Percentiles rank a stretch among this genome's conserved stretches.
Evolutionary conservation across 2,797 vertebrate genomes (phyloP).

Genomic region (Rhabdomys pumilio): DNA sequence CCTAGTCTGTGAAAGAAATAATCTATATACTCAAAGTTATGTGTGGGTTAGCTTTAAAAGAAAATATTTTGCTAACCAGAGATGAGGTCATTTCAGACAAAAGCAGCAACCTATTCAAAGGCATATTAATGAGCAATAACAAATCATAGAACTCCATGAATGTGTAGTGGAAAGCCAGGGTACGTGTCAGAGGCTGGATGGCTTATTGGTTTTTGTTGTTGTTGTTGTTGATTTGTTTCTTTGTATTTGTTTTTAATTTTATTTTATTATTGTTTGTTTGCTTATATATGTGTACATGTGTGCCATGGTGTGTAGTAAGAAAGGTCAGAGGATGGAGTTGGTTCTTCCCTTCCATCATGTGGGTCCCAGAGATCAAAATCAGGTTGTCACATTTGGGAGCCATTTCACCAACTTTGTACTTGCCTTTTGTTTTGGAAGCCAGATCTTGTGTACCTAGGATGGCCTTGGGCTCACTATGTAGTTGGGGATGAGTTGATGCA

Average conservation of each 20-base stretch:
- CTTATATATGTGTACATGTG: neutral
- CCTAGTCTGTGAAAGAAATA: neutral
- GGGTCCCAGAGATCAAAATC: neutral
- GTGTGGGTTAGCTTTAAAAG: conserved; percentile 14
- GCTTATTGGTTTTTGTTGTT: neutral
- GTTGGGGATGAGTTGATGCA: neutral
- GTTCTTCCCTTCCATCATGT: neutral
- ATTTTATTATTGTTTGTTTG: neutral
- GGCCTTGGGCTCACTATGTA: neutral
- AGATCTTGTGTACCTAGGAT: neutral
- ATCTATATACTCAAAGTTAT: neutral
- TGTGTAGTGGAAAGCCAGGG: neutral
- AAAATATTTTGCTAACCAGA: conserved; percentile 46
- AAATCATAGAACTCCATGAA: neutral
- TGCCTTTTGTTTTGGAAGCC: neutral
- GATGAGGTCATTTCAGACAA: neutral
- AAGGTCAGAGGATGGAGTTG: neutral
- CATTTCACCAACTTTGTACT: neutral
- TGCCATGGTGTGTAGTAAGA: neutral
- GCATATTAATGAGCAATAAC: conserved; percentile 35
- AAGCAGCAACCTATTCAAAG: conserved; percentile 11
- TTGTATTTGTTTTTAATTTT: neutral
- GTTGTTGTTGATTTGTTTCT: neutral
- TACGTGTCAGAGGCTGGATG: conserved; percentile 12
- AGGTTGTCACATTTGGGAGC: neutral